Conservation (phyloP, 2,888 invertebrate genomes). For the Lycocerus yunnanus region DNA sequence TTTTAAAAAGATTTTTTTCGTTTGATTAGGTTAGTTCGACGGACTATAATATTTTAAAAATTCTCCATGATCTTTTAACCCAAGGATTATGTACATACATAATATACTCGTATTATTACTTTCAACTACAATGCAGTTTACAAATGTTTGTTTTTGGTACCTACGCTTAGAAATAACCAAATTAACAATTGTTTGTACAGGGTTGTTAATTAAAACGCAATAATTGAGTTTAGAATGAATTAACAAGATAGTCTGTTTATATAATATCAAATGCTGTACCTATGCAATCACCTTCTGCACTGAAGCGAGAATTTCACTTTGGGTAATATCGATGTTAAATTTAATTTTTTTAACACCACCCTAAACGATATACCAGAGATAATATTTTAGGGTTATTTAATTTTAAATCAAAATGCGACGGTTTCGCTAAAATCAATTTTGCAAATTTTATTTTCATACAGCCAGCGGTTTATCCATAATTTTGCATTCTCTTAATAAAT, state of each 20-base stretch:
- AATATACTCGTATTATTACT: no score
- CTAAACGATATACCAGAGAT: background rate
- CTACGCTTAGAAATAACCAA: background rate
- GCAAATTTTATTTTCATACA: no score
- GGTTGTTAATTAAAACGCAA: background rate
- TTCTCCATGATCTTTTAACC: background rate
- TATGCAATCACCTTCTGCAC: background rate
- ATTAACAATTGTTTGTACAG: background rate
- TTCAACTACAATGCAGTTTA: background rate
- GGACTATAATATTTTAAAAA: background rate
- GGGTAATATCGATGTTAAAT: background rate
- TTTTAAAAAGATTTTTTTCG: no score
- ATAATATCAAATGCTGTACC: background rate
- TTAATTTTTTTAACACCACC: background rate
- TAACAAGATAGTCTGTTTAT: background rate
- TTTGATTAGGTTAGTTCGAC: no score
- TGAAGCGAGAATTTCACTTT: background rate
- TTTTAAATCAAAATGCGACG: background rate
- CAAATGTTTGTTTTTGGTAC: background rate
- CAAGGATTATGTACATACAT: no score
- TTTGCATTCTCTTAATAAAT: no score
- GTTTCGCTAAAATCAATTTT: no score
- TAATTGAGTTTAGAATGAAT: background rate
- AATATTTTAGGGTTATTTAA: background rate
- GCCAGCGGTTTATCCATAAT: no score